phyloP scores from a whole-genome alignment of 2,797 vertebrate species.

The Margarornis squamiger region DNA sequence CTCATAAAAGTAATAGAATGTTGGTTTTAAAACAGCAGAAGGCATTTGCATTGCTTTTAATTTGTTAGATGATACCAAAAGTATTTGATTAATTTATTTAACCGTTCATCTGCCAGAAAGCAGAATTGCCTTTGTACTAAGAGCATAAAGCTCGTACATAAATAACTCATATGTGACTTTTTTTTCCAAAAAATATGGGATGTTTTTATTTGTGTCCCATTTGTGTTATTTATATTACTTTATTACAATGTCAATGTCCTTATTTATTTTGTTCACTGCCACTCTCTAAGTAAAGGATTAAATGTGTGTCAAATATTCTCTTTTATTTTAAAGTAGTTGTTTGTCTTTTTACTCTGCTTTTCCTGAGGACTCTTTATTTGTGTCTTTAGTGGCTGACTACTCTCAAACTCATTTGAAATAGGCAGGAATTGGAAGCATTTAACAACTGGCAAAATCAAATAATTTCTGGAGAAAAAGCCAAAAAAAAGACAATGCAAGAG shows the following conservation, averaged over 20 bases:
- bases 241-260: neutral
- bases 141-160: neutral
- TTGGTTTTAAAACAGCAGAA: neutral
- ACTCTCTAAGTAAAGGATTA: neutral
- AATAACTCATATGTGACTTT: neutral
- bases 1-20: neutral
- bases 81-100: neutral
- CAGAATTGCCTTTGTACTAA: neutral
- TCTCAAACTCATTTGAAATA: neutral
- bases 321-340: neutral
- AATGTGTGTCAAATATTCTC: neutral
- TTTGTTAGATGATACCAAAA: neutral
- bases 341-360: neutral
- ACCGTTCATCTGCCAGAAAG: neutral
- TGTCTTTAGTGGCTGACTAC: neutral
- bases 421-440: neutral
- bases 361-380: neutral
- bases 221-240: neutral
- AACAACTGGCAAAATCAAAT: neutral
- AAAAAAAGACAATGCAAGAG: neutral
- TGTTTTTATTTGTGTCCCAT: neutral
- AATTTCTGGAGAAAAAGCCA: neutral
- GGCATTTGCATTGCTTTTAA: neutral
- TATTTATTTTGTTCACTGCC: neutral
- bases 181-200: neutral